Evolutionary conservation across 2,797 vertebrate genomes (phyloP).

Genomic region (Catamblyrhynchus diadema): DNA sequence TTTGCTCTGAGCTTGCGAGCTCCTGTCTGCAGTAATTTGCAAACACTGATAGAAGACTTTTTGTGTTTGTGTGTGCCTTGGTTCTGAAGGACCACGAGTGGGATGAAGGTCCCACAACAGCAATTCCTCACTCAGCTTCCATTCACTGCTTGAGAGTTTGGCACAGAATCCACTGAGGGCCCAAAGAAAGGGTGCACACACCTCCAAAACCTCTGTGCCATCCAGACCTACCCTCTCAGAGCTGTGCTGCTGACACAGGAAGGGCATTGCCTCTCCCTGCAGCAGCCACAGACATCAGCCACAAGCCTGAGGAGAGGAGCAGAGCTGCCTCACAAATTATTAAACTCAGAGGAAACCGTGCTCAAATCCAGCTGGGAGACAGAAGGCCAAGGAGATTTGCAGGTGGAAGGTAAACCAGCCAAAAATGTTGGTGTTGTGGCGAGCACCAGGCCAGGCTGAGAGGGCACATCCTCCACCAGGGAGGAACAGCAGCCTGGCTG

Average conservation of each 20-base stretch:
- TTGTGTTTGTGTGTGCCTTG: fast-evolving
- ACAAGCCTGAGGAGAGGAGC: background rate
- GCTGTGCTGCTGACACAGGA: background rate
- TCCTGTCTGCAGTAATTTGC: background rate
- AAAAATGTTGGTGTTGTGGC: background rate
- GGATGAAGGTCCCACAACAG: background rate
- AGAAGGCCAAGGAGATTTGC: background rate
- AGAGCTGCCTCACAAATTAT: background rate
- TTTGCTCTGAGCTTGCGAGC: background rate
- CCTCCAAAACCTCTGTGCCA: background rate
- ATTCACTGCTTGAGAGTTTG: background rate
- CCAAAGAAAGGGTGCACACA: background rate
- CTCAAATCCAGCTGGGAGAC: background rate
- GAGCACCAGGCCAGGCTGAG: background rate
- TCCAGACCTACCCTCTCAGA: background rate
- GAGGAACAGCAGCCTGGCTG: background rate
- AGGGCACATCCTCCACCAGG: background rate
- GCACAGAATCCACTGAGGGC: background rate
- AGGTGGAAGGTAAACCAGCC: background rate
- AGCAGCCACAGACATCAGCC: background rate
- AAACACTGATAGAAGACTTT: background rate
- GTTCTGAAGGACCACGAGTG: background rate
- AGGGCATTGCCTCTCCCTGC: background rate
- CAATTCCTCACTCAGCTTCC: background rate
- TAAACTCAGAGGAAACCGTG: background rate